Conservation (phyloP, 2,888 invertebrate genomes). For the Rhyacophila evoluta region DNA sequence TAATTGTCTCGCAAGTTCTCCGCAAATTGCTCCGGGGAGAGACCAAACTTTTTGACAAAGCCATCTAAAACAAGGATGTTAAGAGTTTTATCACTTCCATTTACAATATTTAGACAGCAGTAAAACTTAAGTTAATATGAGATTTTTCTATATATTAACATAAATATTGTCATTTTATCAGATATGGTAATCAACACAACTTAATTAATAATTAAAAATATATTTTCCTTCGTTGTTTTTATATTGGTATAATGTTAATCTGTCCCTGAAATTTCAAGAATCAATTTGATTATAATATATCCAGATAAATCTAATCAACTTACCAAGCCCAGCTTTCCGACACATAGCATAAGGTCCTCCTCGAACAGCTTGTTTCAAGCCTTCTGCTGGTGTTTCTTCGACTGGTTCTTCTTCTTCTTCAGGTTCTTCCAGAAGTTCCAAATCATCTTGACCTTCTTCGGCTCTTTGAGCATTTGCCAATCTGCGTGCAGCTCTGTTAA, state of each 20-base stretch:
- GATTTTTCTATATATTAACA: too few relatives aligned
- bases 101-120: too few relatives aligned
- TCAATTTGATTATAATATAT: too few relatives aligned
- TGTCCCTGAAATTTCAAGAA: too few relatives aligned
- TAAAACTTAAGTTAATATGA: too few relatives aligned
- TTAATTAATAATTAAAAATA: too few relatives aligned
- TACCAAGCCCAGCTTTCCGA: constrained; percentile 83
- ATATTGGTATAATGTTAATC: too few relatives aligned
- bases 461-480: constrained; percentile 72
- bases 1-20: constrained; percentile 97
- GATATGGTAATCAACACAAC: too few relatives aligned
- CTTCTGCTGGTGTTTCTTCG: constrained; percentile 69
- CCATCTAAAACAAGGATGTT: constrained; percentile 69
- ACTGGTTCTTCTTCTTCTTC: constrained; percentile 70
- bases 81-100: too few relatives aligned
- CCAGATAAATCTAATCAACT: too few relatives aligned
- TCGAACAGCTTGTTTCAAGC: constrained; percentile 86
- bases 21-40: constrained; percentile 94
- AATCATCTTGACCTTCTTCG: constrained; percentile 75
- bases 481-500: constrained; percentile 62
- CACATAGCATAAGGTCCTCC: constrained; percentile 92
- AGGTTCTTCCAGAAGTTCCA: constrained; percentile 69
- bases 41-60: constrained; percentile 90
- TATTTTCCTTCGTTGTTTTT: too few relatives aligned
- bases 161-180: too few relatives aligned